Base-by-base conservation (phyloP, 1,140 invertebrate genomes). In the Drosophila ogumai region DNA sequence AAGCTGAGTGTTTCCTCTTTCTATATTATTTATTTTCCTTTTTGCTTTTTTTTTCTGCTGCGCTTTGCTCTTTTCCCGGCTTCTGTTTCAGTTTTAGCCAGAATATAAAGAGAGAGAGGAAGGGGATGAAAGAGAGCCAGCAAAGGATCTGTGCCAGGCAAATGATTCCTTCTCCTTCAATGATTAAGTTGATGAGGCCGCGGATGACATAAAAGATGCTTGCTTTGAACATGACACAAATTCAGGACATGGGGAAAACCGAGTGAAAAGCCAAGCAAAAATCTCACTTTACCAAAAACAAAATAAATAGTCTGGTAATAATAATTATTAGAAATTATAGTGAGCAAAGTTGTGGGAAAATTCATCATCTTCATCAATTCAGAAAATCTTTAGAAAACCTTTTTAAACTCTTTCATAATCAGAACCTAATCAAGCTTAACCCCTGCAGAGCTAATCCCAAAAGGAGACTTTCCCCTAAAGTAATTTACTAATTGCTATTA, bases 1-100 rank as follows among this genome's bases (percentile, higher is more conserved):
- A 71, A 72, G 67, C 66, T 67, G 73, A 76, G 57, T 75, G 61
- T 65, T 76, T 76, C 59, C 72, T 44, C 55, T 46, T 76, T 54
- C 50, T 56, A 63, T 56, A 57, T 52, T 78, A 63, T 72, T 78
- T 69, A 69, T 56, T 77, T 75, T 57, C 22, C 47, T 6, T 49
- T 49, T 22, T 38, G 15, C 9, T 46, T 40, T 31, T 52, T 28
- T 28, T 17, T 55, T 38, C 6, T 38, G 52, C 49, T 60, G 32
- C 25, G 15, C 31, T 61, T 28, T 54, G 41, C 55, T 58, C 34
- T 57, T 54, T 57, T 75, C 40, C 40, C 25, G 46, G 47, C 34
- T 31, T 46, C 52, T 54, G 50, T 34, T 54, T 52, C 49, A 52
- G 25, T 38, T 72, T 59, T 59, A 40, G 54, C 36, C 38, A 47